These are phyloP conservation scores for Mycetomoellerius zeteki DNA, from an alignment of 1,140 invertebrate species.

Conservation along the genomic window DNA sequence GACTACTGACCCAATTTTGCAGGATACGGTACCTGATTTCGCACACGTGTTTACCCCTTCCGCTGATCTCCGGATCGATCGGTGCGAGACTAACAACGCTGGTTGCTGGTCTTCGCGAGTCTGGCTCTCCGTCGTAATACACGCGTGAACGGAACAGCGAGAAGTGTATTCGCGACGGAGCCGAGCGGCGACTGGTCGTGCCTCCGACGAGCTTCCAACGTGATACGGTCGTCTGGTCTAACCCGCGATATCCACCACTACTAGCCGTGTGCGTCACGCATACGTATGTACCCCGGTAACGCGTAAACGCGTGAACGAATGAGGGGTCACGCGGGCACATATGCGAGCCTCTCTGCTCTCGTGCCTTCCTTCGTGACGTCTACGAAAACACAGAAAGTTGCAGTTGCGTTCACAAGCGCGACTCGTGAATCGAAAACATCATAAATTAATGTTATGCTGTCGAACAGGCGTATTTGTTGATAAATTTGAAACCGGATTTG, in stretches of 20 bases:
- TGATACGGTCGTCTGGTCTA: constrained; percentile 64
- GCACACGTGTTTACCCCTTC: constrained; percentile 16
- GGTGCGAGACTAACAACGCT: constrained; percentile 47
- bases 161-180: constrained; percentile 71
- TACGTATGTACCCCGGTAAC: not conserved
- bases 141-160: constrained; percentile 72
- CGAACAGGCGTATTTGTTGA: not conserved
- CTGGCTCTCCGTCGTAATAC: constrained; percentile 59
- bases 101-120: constrained; percentile 19
- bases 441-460: not conserved
- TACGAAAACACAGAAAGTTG: not conserved
- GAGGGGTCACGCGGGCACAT: not conserved
- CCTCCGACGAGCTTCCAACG: constrained; percentile 74
- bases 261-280: not conserved
- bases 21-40: constrained; percentile 27
- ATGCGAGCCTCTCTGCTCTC: not conserved
- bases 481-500: not conserved
- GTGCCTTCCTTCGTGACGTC: not conserved
- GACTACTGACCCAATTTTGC: constrained; percentile 28
- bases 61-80: constrained; percentile 6
- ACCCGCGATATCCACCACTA: constrained; percentile 51
- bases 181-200: constrained; percentile 75
- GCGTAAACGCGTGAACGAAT: not conserved
- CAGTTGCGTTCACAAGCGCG: not conserved
- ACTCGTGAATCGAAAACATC: not conserved